A percentile compares a stretch with the other conserved stretches of the same genome.
Conservation (phyloP, 2,113 vertebrate species). For the Numenius arquata region DNA sequence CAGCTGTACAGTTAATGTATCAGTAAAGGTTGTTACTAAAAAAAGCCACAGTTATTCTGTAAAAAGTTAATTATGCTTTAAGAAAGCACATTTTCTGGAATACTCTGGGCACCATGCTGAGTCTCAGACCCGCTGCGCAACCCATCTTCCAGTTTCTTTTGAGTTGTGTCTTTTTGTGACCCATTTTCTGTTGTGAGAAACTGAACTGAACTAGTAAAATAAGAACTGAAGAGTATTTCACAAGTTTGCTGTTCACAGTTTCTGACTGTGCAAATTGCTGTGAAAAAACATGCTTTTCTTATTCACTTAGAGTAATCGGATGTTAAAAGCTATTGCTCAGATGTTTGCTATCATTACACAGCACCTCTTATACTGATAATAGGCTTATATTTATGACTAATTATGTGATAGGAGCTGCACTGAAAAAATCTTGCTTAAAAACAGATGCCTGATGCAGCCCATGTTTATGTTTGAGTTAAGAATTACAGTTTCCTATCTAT, state of each 20-base stretch:
- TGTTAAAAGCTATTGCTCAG: background rate
- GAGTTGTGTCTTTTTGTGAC: background rate
- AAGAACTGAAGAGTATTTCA: background rate
- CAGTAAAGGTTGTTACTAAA: background rate
- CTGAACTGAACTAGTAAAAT: background rate
- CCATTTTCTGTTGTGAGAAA: background rate
- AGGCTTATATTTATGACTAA: background rate
- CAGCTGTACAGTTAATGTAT: background rate
- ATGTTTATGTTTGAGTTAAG: background rate
- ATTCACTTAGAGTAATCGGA: background rate
- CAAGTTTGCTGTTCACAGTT: background rate
- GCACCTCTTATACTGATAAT: background rate
- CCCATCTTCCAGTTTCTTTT: background rate
- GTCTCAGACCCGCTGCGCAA: background rate
- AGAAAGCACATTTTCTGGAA: background rate
- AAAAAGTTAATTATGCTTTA: background rate
- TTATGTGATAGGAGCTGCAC: background rate
- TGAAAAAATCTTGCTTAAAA: background rate
- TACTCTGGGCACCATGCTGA: fast-evolving
- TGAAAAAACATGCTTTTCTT: background rate
- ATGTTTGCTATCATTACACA: background rate
- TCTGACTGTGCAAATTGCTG: background rate
- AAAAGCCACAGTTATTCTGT: background rate
- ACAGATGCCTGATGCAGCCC: background rate
- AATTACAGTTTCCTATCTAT: background rate